phyloP scores from a whole-genome alignment of 1,140 invertebrate genomes.

The Lysiphlebus fabarum region DNA sequence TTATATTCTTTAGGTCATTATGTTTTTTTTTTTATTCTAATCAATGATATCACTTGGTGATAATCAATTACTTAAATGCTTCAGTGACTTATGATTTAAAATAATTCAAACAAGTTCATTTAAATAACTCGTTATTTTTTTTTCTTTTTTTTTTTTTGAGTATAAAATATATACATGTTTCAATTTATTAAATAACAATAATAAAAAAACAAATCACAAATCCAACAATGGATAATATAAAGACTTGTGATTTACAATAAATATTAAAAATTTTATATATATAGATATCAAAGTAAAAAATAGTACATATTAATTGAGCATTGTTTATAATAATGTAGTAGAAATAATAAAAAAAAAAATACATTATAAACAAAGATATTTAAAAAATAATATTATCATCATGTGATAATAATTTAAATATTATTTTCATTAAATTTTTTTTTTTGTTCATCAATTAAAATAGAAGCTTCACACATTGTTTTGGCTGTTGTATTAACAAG shows the following conservation, averaged over 20 bases:
- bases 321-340: background rate
- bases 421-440: slow-evolving; percentile 4
- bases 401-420: slow-evolving; percentile 1
- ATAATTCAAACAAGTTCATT: no score
- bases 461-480: slow-evolving; percentile 73
- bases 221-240: no score
- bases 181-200: background rate
- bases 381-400: no score
- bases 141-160: no score
- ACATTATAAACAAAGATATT: no score
- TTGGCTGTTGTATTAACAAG: slow-evolving; percentile 76
- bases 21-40: no score
- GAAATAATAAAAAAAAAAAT: background rate
- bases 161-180: no score
- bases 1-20: no score
- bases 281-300: slow-evolving; percentile 6
- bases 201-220: background rate
- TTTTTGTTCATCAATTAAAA: slow-evolving; percentile 58
- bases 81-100: no score
- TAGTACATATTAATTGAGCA: slow-evolving; percentile 12
- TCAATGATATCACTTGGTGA: no score
- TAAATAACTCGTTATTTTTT: no score
- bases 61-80: no score
- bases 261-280: slow-evolving; percentile 17
- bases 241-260: slow-evolving; percentile 12